Percentiles rank a stretch among this genome's conserved stretches.
Conservation (phyloP, 2,888 invertebrate species). For the Brenthis daphne region DNA sequence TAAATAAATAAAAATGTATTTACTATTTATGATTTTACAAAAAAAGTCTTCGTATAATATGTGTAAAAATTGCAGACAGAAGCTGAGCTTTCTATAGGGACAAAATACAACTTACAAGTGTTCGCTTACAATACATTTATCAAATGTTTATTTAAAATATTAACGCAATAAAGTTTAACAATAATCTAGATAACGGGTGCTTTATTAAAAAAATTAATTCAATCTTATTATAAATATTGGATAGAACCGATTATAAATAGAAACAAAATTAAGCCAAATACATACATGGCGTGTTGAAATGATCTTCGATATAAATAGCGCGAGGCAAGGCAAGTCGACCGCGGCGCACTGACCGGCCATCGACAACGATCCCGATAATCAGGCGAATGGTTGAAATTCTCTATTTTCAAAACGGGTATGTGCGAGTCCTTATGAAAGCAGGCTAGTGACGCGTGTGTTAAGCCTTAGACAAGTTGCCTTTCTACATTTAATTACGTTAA, state of each 20-base stretch:
- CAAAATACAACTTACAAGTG: no score
- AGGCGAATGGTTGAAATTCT: constrained; percentile 76
- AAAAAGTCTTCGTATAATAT: no score
- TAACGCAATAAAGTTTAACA: not conserved
- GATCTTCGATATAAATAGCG: constrained; percentile 80
- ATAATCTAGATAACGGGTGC: constrained; percentile 5
- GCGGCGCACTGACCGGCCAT: constrained; percentile 77
- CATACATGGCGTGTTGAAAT: constrained; percentile 74
- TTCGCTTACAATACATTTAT: no score
- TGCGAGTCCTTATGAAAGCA: constrained; percentile 53
- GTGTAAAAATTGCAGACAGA: no score
- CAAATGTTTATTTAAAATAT: no score
- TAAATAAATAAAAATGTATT: no score
- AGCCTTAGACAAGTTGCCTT: not conserved
- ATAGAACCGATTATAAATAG: constrained; percentile 78
- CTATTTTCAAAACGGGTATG: constrained; percentile 76
- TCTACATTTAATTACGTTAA: not conserved
- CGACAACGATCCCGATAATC: constrained; percentile 79
- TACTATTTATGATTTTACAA: no score
- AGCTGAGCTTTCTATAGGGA: no score
- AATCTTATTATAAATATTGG: constrained; percentile 8
- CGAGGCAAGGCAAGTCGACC: constrained; percentile 62
- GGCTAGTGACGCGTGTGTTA: constrained; percentile 6
- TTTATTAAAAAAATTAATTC: constrained; percentile 11
- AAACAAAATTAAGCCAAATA: constrained; percentile 77